Percentiles rank a stretch among this genome's conserved stretches.
These are phyloP conservation scores for Protaetia brevitarsis DNA, from an alignment of 1,140 invertebrate species.

Conservation along the genomic window DNA sequence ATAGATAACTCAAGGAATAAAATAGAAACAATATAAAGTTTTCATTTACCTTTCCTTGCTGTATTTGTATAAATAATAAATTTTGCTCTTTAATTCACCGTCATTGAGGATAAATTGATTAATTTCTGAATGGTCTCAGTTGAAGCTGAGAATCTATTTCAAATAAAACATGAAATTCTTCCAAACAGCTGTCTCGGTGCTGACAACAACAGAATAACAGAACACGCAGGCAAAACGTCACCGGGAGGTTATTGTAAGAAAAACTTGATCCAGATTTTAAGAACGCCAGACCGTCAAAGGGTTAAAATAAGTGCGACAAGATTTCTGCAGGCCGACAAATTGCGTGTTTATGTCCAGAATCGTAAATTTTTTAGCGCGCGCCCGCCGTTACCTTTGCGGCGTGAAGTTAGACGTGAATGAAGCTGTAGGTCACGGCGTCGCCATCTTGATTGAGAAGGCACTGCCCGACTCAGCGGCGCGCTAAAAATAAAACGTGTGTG, in stretches of 20 bases:
- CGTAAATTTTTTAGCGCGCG: not conserved
- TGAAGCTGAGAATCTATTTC: no score
- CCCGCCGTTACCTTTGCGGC: slow-evolving; percentile 5
- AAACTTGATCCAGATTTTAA: slow-evolving; percentile 3
- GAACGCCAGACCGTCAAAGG: not conserved
- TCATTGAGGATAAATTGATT: no score
- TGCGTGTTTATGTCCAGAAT: slow-evolving; percentile 10
- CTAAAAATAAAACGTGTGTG: slow-evolving; percentile 56
- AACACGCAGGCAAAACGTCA: not conserved
- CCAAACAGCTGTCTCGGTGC: not conserved
- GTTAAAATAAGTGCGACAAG: slow-evolving; percentile 9
- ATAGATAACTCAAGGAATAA: no score
- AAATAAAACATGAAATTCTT: not conserved
- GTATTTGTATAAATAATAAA: no score
- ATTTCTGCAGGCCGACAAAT: not conserved
- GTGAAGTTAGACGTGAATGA: slow-evolving; percentile 32
- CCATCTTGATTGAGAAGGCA: slow-evolving; percentile 55
- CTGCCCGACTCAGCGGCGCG: slow-evolving; percentile 52
- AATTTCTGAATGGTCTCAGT: no score
- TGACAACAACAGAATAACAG: no score
- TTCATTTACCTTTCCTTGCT: no score
- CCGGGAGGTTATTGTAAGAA: not conserved
- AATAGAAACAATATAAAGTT: no score
- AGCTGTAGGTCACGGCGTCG: slow-evolving; percentile 54
- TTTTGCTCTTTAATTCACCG: no score